Evolutionary conservation across 1,140 invertebrate species (phyloP).

Genomic region (Archivesica marissinica): DNA sequence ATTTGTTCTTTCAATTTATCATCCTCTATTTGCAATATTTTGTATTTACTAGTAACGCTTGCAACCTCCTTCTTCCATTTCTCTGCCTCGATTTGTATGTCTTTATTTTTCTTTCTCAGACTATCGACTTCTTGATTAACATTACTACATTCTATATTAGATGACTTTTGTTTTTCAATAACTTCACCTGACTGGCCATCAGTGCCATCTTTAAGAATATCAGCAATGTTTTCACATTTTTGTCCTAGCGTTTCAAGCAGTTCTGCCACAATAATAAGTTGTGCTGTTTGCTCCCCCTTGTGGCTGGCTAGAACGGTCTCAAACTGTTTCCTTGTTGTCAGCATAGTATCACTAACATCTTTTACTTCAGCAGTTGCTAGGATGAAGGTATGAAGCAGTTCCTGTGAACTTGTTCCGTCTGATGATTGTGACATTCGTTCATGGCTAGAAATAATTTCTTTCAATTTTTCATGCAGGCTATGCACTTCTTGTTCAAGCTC

Average conservation of each 20-base stretch:
- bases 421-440: constrained; percentile 1
- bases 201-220: constrained; percentile 74
- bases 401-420: constrained; percentile 43
- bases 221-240: constrained; percentile 71
- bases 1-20: constrained; percentile 69
- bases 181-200: constrained; percentile 20
- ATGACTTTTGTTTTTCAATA: constrained; percentile 33
- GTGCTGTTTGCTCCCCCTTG: constrained; percentile 62
- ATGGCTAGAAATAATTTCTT: constrained; percentile 24
- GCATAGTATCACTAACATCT: constrained; percentile 71
- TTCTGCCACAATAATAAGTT: constrained; percentile 65
- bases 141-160: background rate
- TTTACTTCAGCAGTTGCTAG: constrained; percentile 74
- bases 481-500: constrained; percentile 72
- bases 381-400: constrained; percentile 74
- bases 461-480: constrained; percentile 64
- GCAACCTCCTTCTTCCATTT: constrained; percentile 65
- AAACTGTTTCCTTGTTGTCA: constrained; percentile 68
- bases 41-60: constrained; percentile 69
- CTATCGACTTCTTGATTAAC: constrained; percentile 5
- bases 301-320: constrained; percentile 65
- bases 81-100: constrained; percentile 69
- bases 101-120: constrained; percentile 72
- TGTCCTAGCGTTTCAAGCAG: constrained; percentile 72
- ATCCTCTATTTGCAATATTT: constrained; percentile 69